These are phyloP conservation scores for Acromyrmex echinatior DNA, from an alignment of 1,140 invertebrate genomes.

Conservation along the genomic window DNA sequence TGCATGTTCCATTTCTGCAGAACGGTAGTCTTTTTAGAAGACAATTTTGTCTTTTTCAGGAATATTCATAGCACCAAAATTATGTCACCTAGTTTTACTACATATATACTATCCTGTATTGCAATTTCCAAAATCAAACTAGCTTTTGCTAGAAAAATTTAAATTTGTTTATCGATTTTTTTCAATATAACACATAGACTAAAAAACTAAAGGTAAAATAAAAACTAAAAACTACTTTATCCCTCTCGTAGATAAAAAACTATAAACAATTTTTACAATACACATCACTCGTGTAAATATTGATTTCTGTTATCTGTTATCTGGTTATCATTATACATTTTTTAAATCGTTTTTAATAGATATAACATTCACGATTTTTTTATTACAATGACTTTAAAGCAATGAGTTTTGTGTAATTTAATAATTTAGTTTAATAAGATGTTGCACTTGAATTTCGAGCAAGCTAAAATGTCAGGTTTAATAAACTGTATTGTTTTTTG, in stretches of 20 bases:
- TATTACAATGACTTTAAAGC: neutral
- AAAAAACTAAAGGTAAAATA: neutral
- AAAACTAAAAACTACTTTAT: neutral
- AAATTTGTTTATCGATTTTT: conserved; percentile 18
- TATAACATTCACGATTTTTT: neutral
- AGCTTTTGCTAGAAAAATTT: neutral
- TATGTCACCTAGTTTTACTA: conserved; percentile 21
- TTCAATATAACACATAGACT: neutral
- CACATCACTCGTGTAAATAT: neutral
- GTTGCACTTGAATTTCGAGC: neutral
- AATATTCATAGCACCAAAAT: conserved; percentile 43
- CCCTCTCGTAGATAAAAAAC: neutral
- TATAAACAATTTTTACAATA: neutral
- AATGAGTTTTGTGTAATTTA: neutral
- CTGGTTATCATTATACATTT: conserved; percentile 6
- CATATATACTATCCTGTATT: neutral
- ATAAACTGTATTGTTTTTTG: neutral
- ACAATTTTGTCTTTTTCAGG: conserved; percentile 11
- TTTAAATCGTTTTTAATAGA: neutral
- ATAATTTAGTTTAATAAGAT: neutral
- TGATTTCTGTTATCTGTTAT: neutral
- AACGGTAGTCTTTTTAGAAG: conserved; percentile 7
- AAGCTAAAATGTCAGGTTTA: neutral
- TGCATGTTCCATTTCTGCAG: neutral
- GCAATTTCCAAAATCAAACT: conserved; percentile 22